Base-by-base conservation (phyloP, 2,113 vertebrate species). In the Thalassoma bifasciatum region DNA sequence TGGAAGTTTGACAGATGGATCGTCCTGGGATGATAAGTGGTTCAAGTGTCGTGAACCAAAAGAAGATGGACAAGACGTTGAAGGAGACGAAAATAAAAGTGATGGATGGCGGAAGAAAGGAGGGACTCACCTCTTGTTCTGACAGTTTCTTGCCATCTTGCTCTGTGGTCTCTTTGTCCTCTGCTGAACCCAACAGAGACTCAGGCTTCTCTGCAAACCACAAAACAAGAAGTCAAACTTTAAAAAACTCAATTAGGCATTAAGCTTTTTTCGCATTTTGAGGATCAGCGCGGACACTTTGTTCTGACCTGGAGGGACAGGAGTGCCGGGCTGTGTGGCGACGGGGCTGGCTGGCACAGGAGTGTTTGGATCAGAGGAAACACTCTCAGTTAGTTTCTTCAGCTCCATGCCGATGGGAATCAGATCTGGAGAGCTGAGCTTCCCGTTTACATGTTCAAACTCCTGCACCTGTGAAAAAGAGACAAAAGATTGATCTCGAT, bases 391-490 rank as follows among this genome's bases (percentile, higher is more conserved):
- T 23, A 89, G 92, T 53, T 97, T 99, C 92, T 95, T 99, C 88
- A 92, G 82, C 78, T 98, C 97, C 0, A 94, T 84, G 0, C 95
- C 95, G n/a, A 95, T 95, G 0, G 96, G 95, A 75, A 97, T 92
- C 83, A 98, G 70, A 68, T 98, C 98, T 0, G 97, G 97, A 40
- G 96, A 98, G 84, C 98, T 99, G 90, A 96, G 95, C 86, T 97
- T 98, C 10, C 98, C 98, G 0, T 99, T 99, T n/a, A 99, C 96
- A 0, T 97, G 96, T 77, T 99, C 97, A 1, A 99, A 99, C 83
- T 99, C 98, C 84, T 99, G 98, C 9, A 99, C 98, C 98, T 99
- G 71, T 14, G 58, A 16, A 50, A 19, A 58, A 47, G 8, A 67
- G 22, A 37, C 37, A 10, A 11, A 53, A 14, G 56, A 6, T 66